Evolutionary conservation across 1,140 invertebrate genomes (phyloP).

Genomic region (Zaprionus tsacasi): DNA sequence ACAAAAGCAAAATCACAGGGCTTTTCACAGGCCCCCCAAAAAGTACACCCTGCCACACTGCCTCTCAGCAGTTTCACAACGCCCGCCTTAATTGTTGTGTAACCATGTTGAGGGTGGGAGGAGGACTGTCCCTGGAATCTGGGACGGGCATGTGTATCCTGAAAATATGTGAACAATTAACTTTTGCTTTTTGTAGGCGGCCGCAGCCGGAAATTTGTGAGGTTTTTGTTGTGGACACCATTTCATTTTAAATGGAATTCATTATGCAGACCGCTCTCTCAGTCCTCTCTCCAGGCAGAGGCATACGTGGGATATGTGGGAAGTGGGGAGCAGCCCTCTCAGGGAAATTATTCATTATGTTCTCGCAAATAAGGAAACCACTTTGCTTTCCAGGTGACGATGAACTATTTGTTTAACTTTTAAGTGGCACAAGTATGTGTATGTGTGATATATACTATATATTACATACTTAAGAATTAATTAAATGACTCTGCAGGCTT

Average conservation of each 20-base stretch:
- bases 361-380: slow-evolving; percentile 35
- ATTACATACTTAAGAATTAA: neutral
- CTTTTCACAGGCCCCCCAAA: neutral
- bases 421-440: neutral
- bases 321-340: neutral
- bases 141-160: slow-evolving; percentile 44
- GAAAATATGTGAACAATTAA: slow-evolving; percentile 68
- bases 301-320: no score
- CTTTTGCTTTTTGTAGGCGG: slow-evolving; percentile 49
- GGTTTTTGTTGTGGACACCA: slow-evolving; percentile 51
- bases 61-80: slow-evolving; percentile 10
- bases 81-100: slow-evolving; percentile 36
- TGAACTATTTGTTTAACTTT: slow-evolving; percentile 12
- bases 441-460: neutral
- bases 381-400: neutral
- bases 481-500: neutral
- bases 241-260: slow-evolving; percentile 51
- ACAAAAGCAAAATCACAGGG: slow-evolving; percentile 28
- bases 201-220: slow-evolving; percentile 37
- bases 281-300: neutral
- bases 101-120: slow-evolving; percentile 20
- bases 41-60: slow-evolving; percentile 2
- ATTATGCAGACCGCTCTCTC: slow-evolving; percentile 36
- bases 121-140: neutral
- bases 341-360: slow-evolving; percentile 30